phyloP scores from a whole-genome alignment of 2,888 invertebrate species.

The Mesoligia furuncula region DNA sequence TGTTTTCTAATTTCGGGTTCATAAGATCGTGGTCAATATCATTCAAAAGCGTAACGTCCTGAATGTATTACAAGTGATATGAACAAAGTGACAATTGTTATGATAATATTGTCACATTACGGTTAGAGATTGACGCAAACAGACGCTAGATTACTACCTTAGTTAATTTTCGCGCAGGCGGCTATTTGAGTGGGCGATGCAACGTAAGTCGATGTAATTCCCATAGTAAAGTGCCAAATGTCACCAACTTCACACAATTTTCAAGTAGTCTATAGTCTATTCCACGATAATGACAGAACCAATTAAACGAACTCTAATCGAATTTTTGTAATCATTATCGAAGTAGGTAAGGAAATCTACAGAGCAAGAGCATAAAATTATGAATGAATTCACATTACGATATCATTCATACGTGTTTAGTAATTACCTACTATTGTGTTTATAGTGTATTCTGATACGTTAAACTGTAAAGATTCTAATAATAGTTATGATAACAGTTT shows the following conservation, averaged over 20 bases:
- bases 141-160: slow-evolving; percentile 38
- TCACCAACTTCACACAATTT: slow-evolving; percentile 53
- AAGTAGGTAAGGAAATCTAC: background rate
- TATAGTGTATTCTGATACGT: slow-evolving; percentile 35
- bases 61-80: slow-evolving; percentile 34
- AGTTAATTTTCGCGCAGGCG: slow-evolving; percentile 39
- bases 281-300: slow-evolving; percentile 13
- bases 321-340: slow-evolving; percentile 6
- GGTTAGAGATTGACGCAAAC: slow-evolving; percentile 50
- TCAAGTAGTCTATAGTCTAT: slow-evolving; percentile 35
- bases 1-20: slow-evolving; percentile 14
- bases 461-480: slow-evolving; percentile 47
- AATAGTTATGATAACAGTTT: slow-evolving; percentile 56
- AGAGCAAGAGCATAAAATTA: slow-evolving; percentile 4
- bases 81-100: slow-evolving; percentile 48
- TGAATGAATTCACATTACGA: slow-evolving; percentile 45
- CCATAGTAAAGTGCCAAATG: slow-evolving; percentile 49
- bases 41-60: slow-evolving; percentile 32
- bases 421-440: slow-evolving; percentile 33
- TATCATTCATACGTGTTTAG: slow-evolving; percentile 17
- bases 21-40: slow-evolving; percentile 20
- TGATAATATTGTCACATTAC: no score
- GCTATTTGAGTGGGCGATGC: slow-evolving; percentile 26
- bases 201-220: slow-evolving; percentile 36
- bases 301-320: slow-evolving; percentile 10